Evolutionary conservation across 2,888 invertebrate species (phyloP), one percentile per base, ranked within the genome.

Genomic region (Agonopterix subpropinquella): DNA sequence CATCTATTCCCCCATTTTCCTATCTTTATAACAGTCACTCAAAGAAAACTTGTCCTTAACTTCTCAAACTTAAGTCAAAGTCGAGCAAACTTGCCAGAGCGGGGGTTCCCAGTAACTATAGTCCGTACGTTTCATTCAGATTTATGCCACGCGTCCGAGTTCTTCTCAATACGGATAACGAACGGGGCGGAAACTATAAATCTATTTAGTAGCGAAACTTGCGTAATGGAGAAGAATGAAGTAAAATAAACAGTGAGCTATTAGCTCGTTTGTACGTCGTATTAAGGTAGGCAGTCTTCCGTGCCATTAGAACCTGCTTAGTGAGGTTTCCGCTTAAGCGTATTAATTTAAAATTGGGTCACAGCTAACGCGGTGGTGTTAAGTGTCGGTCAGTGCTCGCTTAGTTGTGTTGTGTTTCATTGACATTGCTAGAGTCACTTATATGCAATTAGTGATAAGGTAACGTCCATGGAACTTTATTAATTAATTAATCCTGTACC

Each of bases 321-420:
- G 86, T 86, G 84, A 85, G 88, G 88, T 87, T 88, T 88, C 88
- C 80, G 78, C 77, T 78, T 87, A 88, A 85, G 80, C 81, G 86
- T 80, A 87, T 88, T 87, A 87, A 88, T 87, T 75, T 78, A 72
- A 82, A 88, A 88, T 88, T 88, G 81, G 88, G 88, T 88, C 87
- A 70, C 78, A 79, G 79, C 80, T 82, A 81, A 84, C 81, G 74
- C 77, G 67, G 70, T 67, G 62, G 72, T 77, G 77, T 79, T 74
- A 78, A 78, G 74, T 76, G 72, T 73, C 73, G 85, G 85, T 86
- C 85, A 83, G 62, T 79, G 78, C 63, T 72, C 83, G 48, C 28
- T n/a, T 39, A 28, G 28, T 5, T 18, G 18, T 18, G 18, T 28
- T 28, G 4, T 7, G 5, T 28, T 28, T 28, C 28, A 28, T 28